Base-by-base conservation (phyloP, 2,888 invertebrate species). In the Acrobeloides nanus region DNA sequence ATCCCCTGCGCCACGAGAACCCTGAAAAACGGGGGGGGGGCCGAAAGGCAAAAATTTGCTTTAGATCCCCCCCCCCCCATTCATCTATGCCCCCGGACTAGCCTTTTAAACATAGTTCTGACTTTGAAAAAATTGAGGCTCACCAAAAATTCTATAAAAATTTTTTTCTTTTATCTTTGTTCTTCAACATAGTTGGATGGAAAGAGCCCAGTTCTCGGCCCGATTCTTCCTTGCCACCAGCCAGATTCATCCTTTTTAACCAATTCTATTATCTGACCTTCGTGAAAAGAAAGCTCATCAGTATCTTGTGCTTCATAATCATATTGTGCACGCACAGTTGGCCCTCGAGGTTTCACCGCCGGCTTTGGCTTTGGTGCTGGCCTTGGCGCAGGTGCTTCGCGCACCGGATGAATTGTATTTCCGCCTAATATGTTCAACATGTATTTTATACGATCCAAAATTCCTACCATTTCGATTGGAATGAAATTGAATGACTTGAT, bases 141-240 rank as follows among this genome's bases (percentile, higher is more conserved):
- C n/a, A n/a, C n/a, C n/a, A n/a, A 31, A 31, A 17, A 17, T 31
- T 29, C n/a, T n/a, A n/a, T 10, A 10, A 10, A 29, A 29, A n/a
- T n/a, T 29, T n/a, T 10, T n/a, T 10, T 29, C 31, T n/a, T 10
- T 10, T n/a, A 39, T 46, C 27, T 34, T 4, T 27, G 5, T 60
- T 78, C 78, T 56, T 77, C 75, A 15, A 83, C 80, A 64, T 83
- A 83, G 72, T 83, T 83, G 26, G 80, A 80, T 1, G 83, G 83
- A 59, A 83, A 81, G 4, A 83, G 76, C 6, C 83, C 83, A 50
- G 80, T 78, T 58, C 78, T 79, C 4, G 80, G 80, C 44, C 76
- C 74, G 18, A 81, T 62, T 61, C 76, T 76, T 32, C 83, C 83
- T 33, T 77, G 76, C 83, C 83, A 83, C 83, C 83, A 83, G n/a